phyloP scores from a whole-genome alignment of 2,888 invertebrate species.

The Patella caerulea region DNA sequence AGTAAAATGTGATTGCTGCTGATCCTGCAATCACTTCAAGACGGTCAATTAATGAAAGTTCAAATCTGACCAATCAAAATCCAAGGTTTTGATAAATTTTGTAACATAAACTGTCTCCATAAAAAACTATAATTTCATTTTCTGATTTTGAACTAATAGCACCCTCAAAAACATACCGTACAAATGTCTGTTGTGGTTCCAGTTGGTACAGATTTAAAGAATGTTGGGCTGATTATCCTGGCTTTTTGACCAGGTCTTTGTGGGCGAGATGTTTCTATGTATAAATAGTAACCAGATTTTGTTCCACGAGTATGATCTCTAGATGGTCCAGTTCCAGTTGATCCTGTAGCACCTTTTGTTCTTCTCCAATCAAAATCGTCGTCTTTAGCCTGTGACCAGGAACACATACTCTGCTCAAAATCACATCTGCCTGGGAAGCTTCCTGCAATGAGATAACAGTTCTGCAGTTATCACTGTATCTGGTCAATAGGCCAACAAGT shows the following conservation, averaged over 20 bases:
- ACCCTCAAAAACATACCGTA: conserved; percentile 5
- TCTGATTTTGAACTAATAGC: too few relatives aligned
- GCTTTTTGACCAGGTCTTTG: conserved; percentile 78
- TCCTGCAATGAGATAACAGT: conserved; percentile 27
- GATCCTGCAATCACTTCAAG: too few relatives aligned
- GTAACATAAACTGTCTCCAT: too few relatives aligned
- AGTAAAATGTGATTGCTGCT: too few relatives aligned
- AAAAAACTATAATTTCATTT: too few relatives aligned
- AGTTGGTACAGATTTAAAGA: conserved; percentile 32
- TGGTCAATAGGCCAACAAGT: too few relatives aligned
- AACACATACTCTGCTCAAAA: conserved; percentile 66
- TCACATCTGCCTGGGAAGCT: conserved; percentile 57
- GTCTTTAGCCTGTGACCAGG: conserved; percentile 56
- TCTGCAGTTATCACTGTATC: too few relatives aligned
- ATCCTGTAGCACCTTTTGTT: conserved; percentile 49
- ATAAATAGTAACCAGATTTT: conserved; percentile 77
- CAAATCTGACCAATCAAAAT: too few relatives aligned
- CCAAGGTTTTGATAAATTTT: too few relatives aligned
- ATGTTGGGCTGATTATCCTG: conserved; percentile 43
- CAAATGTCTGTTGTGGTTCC: neutral
- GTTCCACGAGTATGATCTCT: conserved; percentile 63
- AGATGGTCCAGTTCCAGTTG: conserved; percentile 55
- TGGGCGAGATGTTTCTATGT: conserved; percentile 81
- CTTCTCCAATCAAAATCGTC: conserved; percentile 65
- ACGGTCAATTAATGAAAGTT: too few relatives aligned